Base-by-base conservation (phyloP, 2,888 invertebrate species). In the Helicoverpa assulta region DNA sequence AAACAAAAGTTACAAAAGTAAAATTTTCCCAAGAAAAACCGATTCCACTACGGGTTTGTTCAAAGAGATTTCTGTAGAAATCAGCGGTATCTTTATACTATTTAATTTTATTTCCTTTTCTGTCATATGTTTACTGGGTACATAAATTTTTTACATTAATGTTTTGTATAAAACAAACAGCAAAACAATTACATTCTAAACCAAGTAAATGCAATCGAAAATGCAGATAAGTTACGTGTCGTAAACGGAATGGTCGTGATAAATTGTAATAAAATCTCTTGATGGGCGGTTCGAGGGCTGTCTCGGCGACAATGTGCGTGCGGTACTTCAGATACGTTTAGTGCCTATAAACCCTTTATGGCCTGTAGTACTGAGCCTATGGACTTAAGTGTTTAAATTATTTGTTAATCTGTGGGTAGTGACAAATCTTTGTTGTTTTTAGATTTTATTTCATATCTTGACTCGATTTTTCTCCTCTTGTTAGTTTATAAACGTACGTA, bases 201-300 rank as follows among this genome's bases (percentile, higher is more conserved):
- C 70, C 37, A 52, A 55, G 43, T 58, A 80, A 21, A 78, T 82
- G 79, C 82, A 86, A 85, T 83, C 56, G 74, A 73, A 83, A 67
- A 83, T 82, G 84, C 85, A 86, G 80, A 87, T 83, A 79, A 79
- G 78, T 83, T 80, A 81, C 77, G 73, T 76, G 59, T 74, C 78
- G 73, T 86, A 85, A 87, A 86, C 63, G 59, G 73, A 70, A 80
- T 75, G 76, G 76, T 72, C 71, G 79, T 78, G 78, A 84, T 78
- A 85, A 85, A 82, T 73, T 76, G 81, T 68, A 83, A 85, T 87
- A 86, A 87, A 86, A 82, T 63, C 56, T 55, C 62, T 83, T 70
- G 73, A 82, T 78, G 74, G 78, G 63, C 69, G 66, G 37, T 58
- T 56, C 52, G 70, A 76, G 79, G 73, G 80, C 70, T 82, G 74